Base-by-base conservation (phyloP, 92 coral and sea anemone genomes). In the Anthopleura xanthogrammica region DNA sequence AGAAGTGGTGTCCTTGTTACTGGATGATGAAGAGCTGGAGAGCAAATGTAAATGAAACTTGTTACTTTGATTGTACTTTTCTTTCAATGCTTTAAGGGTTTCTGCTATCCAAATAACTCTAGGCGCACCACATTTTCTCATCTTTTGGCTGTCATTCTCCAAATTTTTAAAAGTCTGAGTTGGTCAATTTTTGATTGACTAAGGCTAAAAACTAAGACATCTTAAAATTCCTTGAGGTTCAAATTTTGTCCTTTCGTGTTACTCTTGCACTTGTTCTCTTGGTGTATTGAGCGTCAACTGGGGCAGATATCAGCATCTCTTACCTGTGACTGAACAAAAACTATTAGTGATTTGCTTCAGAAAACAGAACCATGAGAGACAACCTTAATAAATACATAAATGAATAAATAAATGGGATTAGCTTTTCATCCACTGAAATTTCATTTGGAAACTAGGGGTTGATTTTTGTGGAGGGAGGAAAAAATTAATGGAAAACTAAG, bases 11-110 rank as follows among this genome's bases (percentile, higher is more conserved):
- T 97, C 99, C 3, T 84, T 97, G 58, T 85, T 97, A 55, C 90
- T 97, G 72, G 99, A 97, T 65, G 99, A 97, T 70, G 99, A 92
- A 56, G 99, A 97, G 75, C 83, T 97, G 85, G 99, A 97, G 85
- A 92, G 97, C 87, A 97, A 97, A 82, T 97, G 98, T 93, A 62
- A 89, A 90, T 85, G 39, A 23, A 22, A 68, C 5, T 46, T 29
- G 8, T 74, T 57, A 23, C 1, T 60, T 23, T 43, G 36, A 10
- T 17, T 85, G 5, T 43, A 43, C 7, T 4, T 4, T 0, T 43
- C 4, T 46, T 46, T 0, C 50, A 46, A 9, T 46, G 50, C 50
- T 46, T 46, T 9, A 2, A 46, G 50, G 50, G 9, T 46, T 46
- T 9, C 50, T 46, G 50, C 50, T 46, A 3, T 6, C 9, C 7